Percentiles rank a stretch among this genome's conserved stretches.
Evolutionary conservation across 1,140 invertebrate species (phyloP).

Genomic region (Limonius californicus): DNA sequence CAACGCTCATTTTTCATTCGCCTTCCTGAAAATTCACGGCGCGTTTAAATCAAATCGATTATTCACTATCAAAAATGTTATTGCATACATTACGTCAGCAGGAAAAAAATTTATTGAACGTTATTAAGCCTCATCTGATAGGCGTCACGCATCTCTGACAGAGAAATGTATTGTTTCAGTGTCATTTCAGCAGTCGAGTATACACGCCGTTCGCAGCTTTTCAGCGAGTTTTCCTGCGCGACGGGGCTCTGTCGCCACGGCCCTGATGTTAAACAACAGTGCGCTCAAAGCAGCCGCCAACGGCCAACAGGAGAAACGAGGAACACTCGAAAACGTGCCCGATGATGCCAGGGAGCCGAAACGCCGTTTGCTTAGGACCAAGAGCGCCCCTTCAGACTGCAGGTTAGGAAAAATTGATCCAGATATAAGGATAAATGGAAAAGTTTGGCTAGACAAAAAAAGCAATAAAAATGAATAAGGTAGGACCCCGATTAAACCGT

Average conservation of each 20-base stretch:
- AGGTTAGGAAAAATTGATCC: too few species aligned
- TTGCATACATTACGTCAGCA: too few species aligned
- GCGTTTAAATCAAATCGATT: neutral
- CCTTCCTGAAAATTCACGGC: neutral
- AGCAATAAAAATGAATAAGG: too few species aligned
- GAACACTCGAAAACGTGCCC: slow-evolving; percentile 25
- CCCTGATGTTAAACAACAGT: slow-evolving; percentile 23
- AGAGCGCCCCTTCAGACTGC: neutral
- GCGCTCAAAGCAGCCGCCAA: slow-evolving; percentile 18
- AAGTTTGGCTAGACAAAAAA: too few species aligned
- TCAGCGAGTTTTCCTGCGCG: slow-evolving; percentile 45
- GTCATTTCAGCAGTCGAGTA: slow-evolving; percentile 45
- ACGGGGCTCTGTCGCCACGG: slow-evolving; percentile 35
- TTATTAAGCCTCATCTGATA: too few species aligned
- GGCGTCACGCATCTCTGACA: neutral
- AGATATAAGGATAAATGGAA: too few species aligned
- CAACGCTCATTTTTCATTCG: too few species aligned
- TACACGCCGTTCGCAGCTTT: slow-evolving; percentile 45
- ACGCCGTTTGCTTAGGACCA: slow-evolving; percentile 32
- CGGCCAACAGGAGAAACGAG: slow-evolving; percentile 34
- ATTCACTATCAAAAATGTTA: too few species aligned
- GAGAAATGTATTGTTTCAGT: slow-evolving; percentile 35
- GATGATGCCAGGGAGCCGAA: slow-evolving; percentile 37
- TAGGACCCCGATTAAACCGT: too few species aligned
- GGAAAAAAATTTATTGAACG: too few species aligned